Percentiles rank a stretch among this genome's conserved stretches.
Conservation (phyloP, 2,113 vertebrate genomes). For the Neogale vison region DNA sequence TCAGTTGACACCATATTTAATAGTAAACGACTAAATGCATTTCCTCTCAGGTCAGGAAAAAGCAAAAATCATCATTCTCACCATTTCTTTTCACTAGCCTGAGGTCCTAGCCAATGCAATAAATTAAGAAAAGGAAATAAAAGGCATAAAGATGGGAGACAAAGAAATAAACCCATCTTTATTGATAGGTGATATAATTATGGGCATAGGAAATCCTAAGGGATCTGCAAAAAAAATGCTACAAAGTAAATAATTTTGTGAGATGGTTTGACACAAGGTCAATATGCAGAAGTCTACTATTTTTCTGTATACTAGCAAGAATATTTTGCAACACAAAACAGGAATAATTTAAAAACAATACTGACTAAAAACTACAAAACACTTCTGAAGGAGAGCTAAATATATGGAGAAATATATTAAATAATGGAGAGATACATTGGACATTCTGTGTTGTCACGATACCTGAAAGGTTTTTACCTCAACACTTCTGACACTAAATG, state of each 20-base stretch:
- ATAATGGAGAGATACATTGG: not conserved
- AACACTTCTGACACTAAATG: not conserved
- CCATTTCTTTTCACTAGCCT: not conserved
- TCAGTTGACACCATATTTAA: not conserved
- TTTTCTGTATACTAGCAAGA: not conserved
- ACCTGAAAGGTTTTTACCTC: not conserved
- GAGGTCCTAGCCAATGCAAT: not conserved
- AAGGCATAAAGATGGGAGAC: not conserved
- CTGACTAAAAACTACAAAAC: not conserved
- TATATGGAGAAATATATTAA: not conserved
- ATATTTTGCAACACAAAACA: not conserved
- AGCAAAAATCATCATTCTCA: not conserved
- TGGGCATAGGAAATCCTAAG: not conserved
- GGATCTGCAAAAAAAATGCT: not conserved
- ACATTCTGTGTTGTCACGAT: not conserved
- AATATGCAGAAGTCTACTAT: not conserved
- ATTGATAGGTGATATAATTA: not conserved
- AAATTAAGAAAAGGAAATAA: conserved; percentile 48
- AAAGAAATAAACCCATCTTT: not conserved
- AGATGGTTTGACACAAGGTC: not conserved
- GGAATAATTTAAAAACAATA: not conserved
- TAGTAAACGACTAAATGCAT: not conserved
- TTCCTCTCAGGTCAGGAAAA: not conserved
- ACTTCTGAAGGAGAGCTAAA: not conserved
- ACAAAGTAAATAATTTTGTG: not conserved